phyloP scores from a whole-genome alignment of 2,113 vertebrate species.

The Boulengeromyrus knoepffleri region DNA sequence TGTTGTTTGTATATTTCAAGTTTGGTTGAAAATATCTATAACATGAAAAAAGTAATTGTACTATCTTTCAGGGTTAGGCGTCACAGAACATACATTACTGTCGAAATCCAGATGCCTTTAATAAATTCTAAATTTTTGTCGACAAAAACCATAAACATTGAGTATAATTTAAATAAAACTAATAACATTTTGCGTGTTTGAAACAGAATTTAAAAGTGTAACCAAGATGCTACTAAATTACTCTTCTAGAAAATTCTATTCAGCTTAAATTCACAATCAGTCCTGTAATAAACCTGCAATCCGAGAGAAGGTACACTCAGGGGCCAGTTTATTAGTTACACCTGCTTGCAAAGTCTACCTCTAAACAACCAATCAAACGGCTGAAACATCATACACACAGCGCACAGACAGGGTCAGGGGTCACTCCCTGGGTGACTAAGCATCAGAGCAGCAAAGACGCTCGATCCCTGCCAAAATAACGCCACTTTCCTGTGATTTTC shows the following conservation, averaged over 20 bases:
- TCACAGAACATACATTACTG: background rate
- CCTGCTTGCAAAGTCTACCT: background rate
- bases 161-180: background rate
- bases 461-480: background rate
- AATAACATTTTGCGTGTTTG: background rate
- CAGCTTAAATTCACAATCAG: background rate
- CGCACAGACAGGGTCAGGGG: background rate
- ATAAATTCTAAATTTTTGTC: background rate
- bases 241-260: background rate
- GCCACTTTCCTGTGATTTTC: background rate
- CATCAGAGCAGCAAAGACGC: background rate
- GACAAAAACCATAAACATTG: background rate
- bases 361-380: background rate
- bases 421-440: background rate
- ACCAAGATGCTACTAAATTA: background rate
- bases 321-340: background rate
- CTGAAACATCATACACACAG: background rate
- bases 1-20: too few species aligned
- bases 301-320: background rate
- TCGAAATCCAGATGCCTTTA: background rate
- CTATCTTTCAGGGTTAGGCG: background rate
- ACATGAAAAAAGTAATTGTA: background rate
- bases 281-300: background rate
- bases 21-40: background rate
- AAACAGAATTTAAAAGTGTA: background rate